Conservation (phyloP, 2,888 invertebrate species). For the Timandra comae region DNA sequence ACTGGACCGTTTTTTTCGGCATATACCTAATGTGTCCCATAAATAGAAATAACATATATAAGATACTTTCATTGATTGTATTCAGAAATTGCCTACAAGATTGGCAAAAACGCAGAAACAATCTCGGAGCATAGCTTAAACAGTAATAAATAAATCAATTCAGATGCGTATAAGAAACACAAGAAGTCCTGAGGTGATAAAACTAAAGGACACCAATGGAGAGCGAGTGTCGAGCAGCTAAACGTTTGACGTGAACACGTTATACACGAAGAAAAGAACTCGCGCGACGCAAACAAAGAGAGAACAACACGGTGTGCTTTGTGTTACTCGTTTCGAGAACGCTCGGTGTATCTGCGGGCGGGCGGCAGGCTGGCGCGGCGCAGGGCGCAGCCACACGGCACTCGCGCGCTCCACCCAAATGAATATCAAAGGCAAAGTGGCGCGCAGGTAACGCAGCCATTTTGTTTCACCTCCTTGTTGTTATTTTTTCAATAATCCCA, state of each 20-base stretch:
- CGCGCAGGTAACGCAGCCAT: constrained; percentile 65
- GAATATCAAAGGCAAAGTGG: constrained; percentile 39
- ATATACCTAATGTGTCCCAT: no score
- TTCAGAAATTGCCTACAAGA: no score
- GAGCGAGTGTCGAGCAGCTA: constrained; percentile 26
- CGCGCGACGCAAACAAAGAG: constrained; percentile 65
- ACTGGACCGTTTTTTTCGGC: no score
- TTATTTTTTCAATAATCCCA: constrained; percentile 69
- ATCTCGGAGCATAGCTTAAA: no score
- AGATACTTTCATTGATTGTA: no score
- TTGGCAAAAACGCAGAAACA: no score
- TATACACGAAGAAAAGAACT: constrained; percentile 38
- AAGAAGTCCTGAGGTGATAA: constrained; percentile 31
- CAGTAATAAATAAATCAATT: no score
- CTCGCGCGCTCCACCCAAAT: no score
- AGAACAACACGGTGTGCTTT: constrained; percentile 58
- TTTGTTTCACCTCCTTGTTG: constrained; percentile 57
- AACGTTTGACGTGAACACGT: constrained; percentile 46
- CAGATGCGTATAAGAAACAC: no score
- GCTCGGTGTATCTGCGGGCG: constrained; percentile 58
- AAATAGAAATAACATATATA: no score
- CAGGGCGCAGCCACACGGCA: no score
- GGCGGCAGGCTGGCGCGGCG: no score
- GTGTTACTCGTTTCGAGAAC: constrained; percentile 70
- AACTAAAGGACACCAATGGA: constrained; percentile 28